Base-by-base conservation (phyloP, 2,888 invertebrate genomes). In the Adelphocoris suturalis region DNA sequence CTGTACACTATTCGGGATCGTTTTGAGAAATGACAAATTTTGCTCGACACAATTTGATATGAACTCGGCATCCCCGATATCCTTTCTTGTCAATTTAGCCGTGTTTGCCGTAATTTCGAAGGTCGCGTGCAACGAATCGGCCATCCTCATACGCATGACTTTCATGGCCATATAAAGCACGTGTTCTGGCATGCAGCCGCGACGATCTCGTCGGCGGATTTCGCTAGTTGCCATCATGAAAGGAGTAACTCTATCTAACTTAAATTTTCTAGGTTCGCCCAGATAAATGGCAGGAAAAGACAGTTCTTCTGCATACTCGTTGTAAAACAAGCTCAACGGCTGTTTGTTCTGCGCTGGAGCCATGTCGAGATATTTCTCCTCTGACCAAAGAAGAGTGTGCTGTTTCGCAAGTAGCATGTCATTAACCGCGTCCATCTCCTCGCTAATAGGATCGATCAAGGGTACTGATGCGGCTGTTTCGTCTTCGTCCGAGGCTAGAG, bases 121-220 rank as follows among this genome's bases (percentile, higher is more conserved):
- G 7, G 48, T 48, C 9, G 9, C 13, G 48, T 48, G 13, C 7
- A 48, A 11, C 9, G 9, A 7, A 48, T 48, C 48, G 9, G 13
- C 48, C 48, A 48, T 48, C 9, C 48, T 7, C 9, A 48, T 7
- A 48, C 48, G 48, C 13, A 48, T 7, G 13, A 48, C 13, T 13
- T 48, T 48, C 48, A 48, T 48, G 13, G 48, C 48, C 7, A 93
- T 91, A 91, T 93, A 93, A 81, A 94, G 92, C 89, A 93, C 3
- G 27, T 91, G 86, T n/a, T 91, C 23, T 14, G 90, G 91, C 23
- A 91, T 93, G 86, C 92, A 93, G 90, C 81, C 81, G 5, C 93
- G 93, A 89, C 93, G 91, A 91, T 93, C 93, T 78, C 91, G 19
- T 3, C 93, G 92, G 91, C 93, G 91, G 90, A 93, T 46, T 90